A percentile compares a stretch with the other conserved stretches of the same genome.
These are phyloP conservation scores for Hirtodrosophila confusa DNA, from an alignment of 2,888 invertebrate genomes.

Conservation along the genomic window DNA sequence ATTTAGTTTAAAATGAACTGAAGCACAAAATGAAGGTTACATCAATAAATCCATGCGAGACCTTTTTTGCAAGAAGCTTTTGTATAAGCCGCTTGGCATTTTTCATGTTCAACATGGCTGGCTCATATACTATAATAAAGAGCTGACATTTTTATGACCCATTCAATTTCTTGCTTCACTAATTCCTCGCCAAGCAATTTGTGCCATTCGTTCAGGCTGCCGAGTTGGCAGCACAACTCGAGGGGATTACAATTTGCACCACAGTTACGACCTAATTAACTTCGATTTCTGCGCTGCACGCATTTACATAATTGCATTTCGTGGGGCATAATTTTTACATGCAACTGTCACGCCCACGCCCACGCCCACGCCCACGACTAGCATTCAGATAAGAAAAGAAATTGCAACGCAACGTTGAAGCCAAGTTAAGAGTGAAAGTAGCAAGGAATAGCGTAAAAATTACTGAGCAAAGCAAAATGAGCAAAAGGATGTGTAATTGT, in stretches of 20 bases:
- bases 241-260: constrained; percentile 59
- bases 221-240: constrained; percentile 9
- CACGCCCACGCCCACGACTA: constrained; percentile 30
- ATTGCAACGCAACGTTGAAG: constrained; percentile 38
- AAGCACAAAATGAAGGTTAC: constrained; percentile 25
- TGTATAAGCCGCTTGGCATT: constrained; percentile 32
- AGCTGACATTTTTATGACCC: constrained; percentile 59
- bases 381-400: constrained; percentile 33
- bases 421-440: constrained; percentile 64
- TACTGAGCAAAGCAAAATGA: constrained; percentile 44
- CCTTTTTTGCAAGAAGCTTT: constrained; percentile 20
- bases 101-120: constrained; percentile 34
- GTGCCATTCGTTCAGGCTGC: constrained; percentile 38
- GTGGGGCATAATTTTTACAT: constrained; percentile 60
- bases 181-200: constrained; percentile 58
- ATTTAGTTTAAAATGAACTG: constrained; percentile 12
- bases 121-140: constrained; percentile 53
- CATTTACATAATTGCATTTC: constrained; percentile 77
- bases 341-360: constrained; percentile 37
- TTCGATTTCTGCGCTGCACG: constrained; percentile 69
- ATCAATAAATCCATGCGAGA: constrained; percentile 43
- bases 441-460: constrained; percentile 51
- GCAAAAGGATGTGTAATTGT: constrained; percentile 57
- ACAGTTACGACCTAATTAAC: constrained; percentile 75
- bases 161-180: constrained; percentile 63